These are phyloP conservation scores for Semnopithecus entellus DNA, from an alignment of 2,113 vertebrate species.

Conservation along the genomic window DNA sequence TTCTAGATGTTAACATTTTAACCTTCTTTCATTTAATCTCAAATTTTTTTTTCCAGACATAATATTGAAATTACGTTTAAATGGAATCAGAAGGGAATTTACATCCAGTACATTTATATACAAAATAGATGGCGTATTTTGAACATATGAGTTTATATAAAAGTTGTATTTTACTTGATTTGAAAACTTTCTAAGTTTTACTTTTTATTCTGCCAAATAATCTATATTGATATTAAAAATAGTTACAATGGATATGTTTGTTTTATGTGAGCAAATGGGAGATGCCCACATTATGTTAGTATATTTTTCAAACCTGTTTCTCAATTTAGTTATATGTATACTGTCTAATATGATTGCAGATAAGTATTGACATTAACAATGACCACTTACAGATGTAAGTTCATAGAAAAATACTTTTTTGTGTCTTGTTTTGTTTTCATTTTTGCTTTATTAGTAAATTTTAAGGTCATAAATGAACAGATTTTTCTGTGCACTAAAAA, in stretches of 20 bases:
- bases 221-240: background rate
- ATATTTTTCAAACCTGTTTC: background rate
- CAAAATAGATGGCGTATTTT: background rate
- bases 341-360: background rate
- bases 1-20: constrained; percentile 30
- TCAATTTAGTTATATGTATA: background rate
- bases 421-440: background rate
- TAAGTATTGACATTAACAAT: background rate
- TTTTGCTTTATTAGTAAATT: background rate
- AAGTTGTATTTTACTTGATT: background rate
- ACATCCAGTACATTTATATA: background rate
- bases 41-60: background rate
- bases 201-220: background rate
- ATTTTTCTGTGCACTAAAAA: background rate
- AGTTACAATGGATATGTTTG: background rate
- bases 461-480: background rate
- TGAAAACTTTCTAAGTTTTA: background rate
- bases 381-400: background rate
- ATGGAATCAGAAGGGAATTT: background rate
- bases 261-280: background rate
- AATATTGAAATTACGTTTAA: background rate
- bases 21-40: background rate
- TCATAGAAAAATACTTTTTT: background rate
- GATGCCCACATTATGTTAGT: background rate
- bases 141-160: background rate